Evolutionary conservation across 2,113 vertebrate species (phyloP).

Genomic region (Paratilapia polleni): DNA sequence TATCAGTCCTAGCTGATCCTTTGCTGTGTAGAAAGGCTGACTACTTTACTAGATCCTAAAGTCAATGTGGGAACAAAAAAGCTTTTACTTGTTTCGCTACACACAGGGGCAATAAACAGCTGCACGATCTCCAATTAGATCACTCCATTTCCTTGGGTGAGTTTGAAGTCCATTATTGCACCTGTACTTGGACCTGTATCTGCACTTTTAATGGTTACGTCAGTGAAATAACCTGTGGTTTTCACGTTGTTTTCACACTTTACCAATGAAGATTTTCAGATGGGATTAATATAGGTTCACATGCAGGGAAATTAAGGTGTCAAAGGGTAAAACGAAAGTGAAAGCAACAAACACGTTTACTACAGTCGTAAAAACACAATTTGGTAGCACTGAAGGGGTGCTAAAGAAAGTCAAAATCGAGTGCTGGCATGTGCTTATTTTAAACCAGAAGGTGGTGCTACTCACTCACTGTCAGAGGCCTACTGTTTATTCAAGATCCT

Average conservation of each 20-base stretch:
- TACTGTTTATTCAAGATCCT: not conserved
- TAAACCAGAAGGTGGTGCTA: slow-evolving; percentile 51
- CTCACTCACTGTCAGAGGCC: not conserved
- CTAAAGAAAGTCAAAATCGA: not conserved
- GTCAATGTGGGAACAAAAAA: not conserved
- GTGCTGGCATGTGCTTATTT: not conserved
- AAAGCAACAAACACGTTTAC: not conserved
- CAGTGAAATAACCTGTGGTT: not conserved
- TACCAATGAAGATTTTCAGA: not conserved
- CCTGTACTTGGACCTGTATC: too few species aligned
- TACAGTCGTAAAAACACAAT: not conserved
- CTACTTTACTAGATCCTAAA: not conserved
- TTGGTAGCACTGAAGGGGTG: not conserved
- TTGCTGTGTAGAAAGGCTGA: not conserved
- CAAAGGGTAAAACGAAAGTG: fast-evolving
- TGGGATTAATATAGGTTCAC: not conserved
- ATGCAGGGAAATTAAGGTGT: not conserved
- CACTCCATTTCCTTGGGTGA: not conserved
- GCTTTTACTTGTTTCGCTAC: not conserved
- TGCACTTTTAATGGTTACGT: not conserved
- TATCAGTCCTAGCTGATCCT: not conserved
- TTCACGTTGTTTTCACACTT: not conserved
- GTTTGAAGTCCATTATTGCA: not conserved
- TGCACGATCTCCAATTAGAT: not conserved
- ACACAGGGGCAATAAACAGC: not conserved